Conservation (phyloP, 2,797 vertebrate genomes). For the Pelochelys cantorii region DNA sequence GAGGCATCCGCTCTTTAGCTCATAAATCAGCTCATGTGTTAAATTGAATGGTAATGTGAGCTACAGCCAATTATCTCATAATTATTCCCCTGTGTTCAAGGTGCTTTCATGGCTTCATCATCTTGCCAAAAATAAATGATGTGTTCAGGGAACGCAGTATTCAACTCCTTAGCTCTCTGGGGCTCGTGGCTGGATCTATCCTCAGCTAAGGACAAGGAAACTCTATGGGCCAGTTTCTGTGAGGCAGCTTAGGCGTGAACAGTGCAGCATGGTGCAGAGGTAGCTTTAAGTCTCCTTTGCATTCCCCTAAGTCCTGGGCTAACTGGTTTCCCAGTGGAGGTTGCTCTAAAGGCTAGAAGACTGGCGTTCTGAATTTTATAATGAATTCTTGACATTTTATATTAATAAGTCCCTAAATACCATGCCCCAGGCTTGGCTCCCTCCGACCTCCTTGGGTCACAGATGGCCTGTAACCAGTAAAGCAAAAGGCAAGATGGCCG, state of each 20-base stretch:
- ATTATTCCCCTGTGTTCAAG: background rate
- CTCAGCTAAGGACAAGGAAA: background rate
- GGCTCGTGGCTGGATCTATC: background rate
- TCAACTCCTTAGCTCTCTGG: background rate
- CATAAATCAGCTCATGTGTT: background rate
- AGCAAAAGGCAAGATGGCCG: background rate
- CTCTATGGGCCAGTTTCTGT: background rate
- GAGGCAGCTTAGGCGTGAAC: background rate
- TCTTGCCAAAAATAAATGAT: background rate
- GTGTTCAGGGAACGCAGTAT: background rate
- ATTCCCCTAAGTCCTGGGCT: background rate
- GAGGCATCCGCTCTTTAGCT: background rate
- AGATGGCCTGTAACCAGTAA: background rate
- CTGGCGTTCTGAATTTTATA: background rate
- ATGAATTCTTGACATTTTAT: background rate
- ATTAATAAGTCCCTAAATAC: background rate
- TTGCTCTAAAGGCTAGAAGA: background rate
- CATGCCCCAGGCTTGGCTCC: accelerated
- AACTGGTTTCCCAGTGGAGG: background rate
- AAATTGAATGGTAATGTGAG: background rate
- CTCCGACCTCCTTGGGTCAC: background rate
- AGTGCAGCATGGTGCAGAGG: background rate
- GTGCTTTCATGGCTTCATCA: background rate
- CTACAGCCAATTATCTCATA: background rate
- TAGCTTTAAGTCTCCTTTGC: background rate